Conservation (phyloP, 2,888 invertebrate species). For the Clanis bilineata region DNA sequence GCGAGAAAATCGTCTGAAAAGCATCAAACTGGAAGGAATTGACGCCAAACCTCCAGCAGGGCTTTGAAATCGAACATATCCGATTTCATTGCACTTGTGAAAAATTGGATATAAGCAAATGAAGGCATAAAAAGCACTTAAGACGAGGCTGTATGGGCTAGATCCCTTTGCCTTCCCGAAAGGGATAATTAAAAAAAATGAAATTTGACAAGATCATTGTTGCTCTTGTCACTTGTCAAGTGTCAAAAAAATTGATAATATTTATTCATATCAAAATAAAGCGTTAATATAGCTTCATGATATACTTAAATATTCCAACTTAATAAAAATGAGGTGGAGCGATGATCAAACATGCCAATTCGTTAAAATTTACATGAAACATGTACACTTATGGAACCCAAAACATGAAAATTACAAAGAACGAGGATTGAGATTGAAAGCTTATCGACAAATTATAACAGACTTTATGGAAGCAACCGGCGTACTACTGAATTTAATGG, state of each 20-base stretch:
- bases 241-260: neutral
- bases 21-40: too few species aligned
- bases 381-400: slow-evolving; percentile 69
- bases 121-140: too few species aligned
- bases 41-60: too few species aligned
- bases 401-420: slow-evolving; percentile 57
- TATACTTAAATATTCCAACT: neutral
- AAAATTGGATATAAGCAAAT: too few species aligned
- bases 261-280: too few species aligned
- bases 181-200: neutral
- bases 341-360: slow-evolving; percentile 69
- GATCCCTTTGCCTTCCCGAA: neutral
- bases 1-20: too few species aligned
- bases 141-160: too few species aligned
- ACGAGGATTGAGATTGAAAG: slow-evolving; percentile 53
- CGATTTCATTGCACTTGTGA: too few species aligned
- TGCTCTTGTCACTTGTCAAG: too few species aligned
- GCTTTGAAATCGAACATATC: too few species aligned
- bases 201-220: neutral
- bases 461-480: slow-evolving; percentile 54
- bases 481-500: slow-evolving; percentile 48
- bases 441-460: slow-evolving; percentile 52
- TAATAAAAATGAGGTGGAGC: slow-evolving; percentile 61
- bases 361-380: slow-evolving; percentile 67
- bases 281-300: too few species aligned